These are phyloP conservation scores for Hippocampus mohnikei DNA, from an alignment of 2,113 vertebrate genomes.

Conservation along the genomic window DNA sequence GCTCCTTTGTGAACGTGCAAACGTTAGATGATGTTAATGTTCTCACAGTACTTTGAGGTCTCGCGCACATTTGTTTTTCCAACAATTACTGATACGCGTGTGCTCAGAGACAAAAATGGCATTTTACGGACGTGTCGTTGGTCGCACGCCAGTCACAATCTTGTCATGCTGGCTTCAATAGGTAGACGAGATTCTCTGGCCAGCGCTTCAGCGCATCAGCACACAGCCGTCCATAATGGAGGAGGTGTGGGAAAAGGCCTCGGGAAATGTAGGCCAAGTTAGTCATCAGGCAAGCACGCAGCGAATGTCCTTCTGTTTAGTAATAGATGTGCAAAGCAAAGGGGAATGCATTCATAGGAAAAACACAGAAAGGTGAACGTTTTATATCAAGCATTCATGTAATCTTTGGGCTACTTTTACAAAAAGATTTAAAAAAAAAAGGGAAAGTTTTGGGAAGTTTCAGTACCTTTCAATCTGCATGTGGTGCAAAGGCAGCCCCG, in stretches of 20 bases:
- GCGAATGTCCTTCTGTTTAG: slow-evolving; percentile 19
- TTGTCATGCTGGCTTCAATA: slow-evolving; percentile 33
- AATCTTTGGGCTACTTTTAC: slow-evolving; percentile 4
- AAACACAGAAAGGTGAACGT: not conserved
- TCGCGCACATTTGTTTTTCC: not conserved
- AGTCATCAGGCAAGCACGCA: slow-evolving; percentile 37
- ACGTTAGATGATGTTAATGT: slow-evolving; percentile 3
- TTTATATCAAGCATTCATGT: slow-evolving; percentile 22
- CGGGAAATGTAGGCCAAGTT: slow-evolving; percentile 53
- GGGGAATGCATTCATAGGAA: slow-evolving; percentile 18
- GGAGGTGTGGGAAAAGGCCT: slow-evolving; percentile 43
- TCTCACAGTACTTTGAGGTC: slow-evolving; percentile 3
- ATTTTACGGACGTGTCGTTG: not conserved
- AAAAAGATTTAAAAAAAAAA: slow-evolving; percentile 3
- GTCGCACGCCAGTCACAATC: slow-evolving; percentile 29
- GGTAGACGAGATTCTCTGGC: slow-evolving; percentile 35
- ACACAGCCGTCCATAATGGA: slow-evolving; percentile 49
- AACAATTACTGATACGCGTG: not conserved
- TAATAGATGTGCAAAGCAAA: slow-evolving; percentile 10
- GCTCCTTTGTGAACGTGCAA: slow-evolving; percentile 11
- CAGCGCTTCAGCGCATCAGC: slow-evolving; percentile 27
- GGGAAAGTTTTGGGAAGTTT: not conserved
- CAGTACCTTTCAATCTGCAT: slow-evolving; percentile 16
- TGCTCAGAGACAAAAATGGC: not conserved
- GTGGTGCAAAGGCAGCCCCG: slow-evolving; percentile 7